A percentile compares a stretch with the other conserved stretches of the same genome.
Evolutionary conservation across 2,888 invertebrate species (phyloP).

Genomic region (Meandrusa payeni): DNA sequence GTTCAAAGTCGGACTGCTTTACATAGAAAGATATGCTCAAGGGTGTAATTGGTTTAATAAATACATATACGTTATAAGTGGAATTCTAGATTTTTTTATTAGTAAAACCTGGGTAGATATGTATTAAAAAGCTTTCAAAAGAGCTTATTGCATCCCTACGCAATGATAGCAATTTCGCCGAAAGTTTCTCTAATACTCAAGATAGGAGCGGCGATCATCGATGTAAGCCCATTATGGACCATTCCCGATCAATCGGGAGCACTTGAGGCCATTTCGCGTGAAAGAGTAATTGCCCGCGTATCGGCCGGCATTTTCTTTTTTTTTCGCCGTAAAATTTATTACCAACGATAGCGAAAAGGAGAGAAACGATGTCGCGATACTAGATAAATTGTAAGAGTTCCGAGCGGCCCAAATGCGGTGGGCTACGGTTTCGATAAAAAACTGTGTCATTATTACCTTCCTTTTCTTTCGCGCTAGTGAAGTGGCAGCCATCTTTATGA

Average conservation of each 20-base stretch:
- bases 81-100: no score
- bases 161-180: conserved; percentile 14
- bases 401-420: conserved; percentile 2
- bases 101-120: no score
- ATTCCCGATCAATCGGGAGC: conserved; percentile 31
- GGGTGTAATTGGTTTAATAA: no score
- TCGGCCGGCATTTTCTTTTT: conserved; percentile 27
- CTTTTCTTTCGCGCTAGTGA: not conserved
- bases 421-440: not conserved
- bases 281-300: conserved; percentile 33
- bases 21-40: no score
- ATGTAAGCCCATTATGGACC: conserved; percentile 40
- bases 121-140: no score
- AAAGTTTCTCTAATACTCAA: conserved; percentile 12
- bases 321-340: conserved; percentile 31
- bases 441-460: conserved; percentile 8
- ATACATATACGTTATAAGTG: no score
- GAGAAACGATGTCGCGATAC: conserved; percentile 14
- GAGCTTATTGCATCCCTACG: conserved; percentile 7
- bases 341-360: conserved; percentile 14
- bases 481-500: conserved; percentile 7
- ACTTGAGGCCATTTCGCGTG: conserved; percentile 37
- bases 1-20: no score
- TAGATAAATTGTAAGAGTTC: conserved; percentile 16
- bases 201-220: conserved; percentile 16